Conservation (phyloP, 2,113 vertebrate species). For the Sinocyclocheilus rhinocerous region DNA sequence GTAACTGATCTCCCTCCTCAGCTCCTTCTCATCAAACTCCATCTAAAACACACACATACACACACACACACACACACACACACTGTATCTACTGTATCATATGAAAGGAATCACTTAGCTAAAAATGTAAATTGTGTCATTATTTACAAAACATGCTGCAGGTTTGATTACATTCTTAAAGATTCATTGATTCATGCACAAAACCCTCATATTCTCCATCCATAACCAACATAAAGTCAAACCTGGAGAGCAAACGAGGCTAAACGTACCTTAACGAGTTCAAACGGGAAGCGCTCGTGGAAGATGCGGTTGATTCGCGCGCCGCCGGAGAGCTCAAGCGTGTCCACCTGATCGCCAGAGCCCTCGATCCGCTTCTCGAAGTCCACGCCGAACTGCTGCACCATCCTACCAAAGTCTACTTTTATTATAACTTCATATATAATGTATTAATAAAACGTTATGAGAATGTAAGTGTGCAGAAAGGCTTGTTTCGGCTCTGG, state of each 20-base stretch:
- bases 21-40: constrained; percentile 97
- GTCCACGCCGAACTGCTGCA: constrained; percentile 95
- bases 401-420: constrained; percentile 83
- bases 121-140: background rate
- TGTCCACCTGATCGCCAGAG: constrained; percentile 95
- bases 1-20: constrained; percentile 94
- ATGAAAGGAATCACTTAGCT: background rate
- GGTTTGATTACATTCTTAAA: background rate
- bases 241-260: background rate
- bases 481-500: background rate
- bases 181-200: background rate
- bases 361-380: constrained; percentile 98
- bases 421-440: background rate
- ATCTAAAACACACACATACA: constrained; percentile 77
- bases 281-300: constrained; percentile 93
- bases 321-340: constrained; percentile 89
- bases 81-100: background rate
- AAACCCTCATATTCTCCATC: too few relatives aligned
- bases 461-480: background rate
- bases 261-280: constrained; percentile 88
- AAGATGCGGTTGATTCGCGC: constrained; percentile 97
- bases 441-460: too few relatives aligned
- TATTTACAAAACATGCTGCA: background rate
- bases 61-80: background rate
- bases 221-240: background rate